Evolutionary conservation across 1,140 invertebrate species (phyloP).

Genomic region (roundworm (Caenorhabditis elegans)): WBcel235 BX284606.5:5742501-5743000

Average conservation of each 20-base stretch:
- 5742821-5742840: background rate
- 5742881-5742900: background rate
- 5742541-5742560: too few relatives aligned
- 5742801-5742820: conserved; percentile 9
- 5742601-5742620: too few relatives aligned
- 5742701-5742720: conserved; percentile 39
- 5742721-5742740: conserved; percentile 40
- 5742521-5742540: too few relatives aligned
- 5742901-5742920: background rate
- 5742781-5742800: conserved; percentile 31
- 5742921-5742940: background rate
- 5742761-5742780: conserved; percentile 38
- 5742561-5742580: too few relatives aligned
- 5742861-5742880: background rate
- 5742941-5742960: background rate
- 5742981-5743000: too few relatives aligned
- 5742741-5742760: conserved; percentile 39
- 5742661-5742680: background rate
- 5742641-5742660: background rate
- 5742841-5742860: background rate
- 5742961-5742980: background rate
- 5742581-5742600: too few relatives aligned
- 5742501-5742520: too few relatives aligned
- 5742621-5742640: background rate
- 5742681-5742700: conserved; percentile 44